A percentile compares a stretch with the other conserved stretches of the same genome.
These are phyloP conservation scores for Drosophila nebulosa DNA, from an alignment of 1,140 invertebrate genomes.

Conservation along the genomic window DNA sequence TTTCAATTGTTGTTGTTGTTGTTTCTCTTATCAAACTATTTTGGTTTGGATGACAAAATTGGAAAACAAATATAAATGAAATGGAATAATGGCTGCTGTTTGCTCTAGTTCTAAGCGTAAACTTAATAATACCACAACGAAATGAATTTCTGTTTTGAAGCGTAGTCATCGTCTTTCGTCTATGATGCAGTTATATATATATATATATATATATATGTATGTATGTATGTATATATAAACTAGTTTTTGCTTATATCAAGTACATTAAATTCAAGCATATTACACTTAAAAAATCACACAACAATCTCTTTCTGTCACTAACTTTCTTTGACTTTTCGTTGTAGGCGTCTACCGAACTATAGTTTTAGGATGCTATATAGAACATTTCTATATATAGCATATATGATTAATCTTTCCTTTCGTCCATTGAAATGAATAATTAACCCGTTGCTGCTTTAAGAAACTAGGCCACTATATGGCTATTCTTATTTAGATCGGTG, in stretches of 20 bases:
- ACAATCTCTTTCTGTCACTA: conserved; percentile 51
- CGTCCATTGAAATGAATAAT: conserved; percentile 61
- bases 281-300: conserved; percentile 66
- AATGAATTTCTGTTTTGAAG: conserved; percentile 47
- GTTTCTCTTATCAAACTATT: conserved; percentile 71
- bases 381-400: conserved; percentile 16
- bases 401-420: conserved; percentile 60
- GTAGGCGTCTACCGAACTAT: conserved; percentile 64
- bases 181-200: conserved; percentile 34
- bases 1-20: conserved; percentile 12
- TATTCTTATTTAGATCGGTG: conserved; percentile 80
- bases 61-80: conserved; percentile 14
- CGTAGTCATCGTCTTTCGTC: conserved; percentile 57
- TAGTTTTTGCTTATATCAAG: conserved; percentile 28
- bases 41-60: conserved; percentile 37
- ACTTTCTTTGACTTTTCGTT: conserved; percentile 53
- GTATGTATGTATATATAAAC: too few relatives aligned
- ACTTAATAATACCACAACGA: conserved; percentile 62
- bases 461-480: conserved; percentile 77
- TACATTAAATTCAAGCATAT: conserved; percentile 67
- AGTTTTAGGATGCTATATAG: conserved; percentile 40
- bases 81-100: conserved; percentile 1
- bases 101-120: conserved; percentile 33
- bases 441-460: conserved; percentile 48
- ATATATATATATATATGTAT: not conserved